Conservation (phyloP, 2,888 invertebrate species). For the Octonoba sinensis region DNA sequence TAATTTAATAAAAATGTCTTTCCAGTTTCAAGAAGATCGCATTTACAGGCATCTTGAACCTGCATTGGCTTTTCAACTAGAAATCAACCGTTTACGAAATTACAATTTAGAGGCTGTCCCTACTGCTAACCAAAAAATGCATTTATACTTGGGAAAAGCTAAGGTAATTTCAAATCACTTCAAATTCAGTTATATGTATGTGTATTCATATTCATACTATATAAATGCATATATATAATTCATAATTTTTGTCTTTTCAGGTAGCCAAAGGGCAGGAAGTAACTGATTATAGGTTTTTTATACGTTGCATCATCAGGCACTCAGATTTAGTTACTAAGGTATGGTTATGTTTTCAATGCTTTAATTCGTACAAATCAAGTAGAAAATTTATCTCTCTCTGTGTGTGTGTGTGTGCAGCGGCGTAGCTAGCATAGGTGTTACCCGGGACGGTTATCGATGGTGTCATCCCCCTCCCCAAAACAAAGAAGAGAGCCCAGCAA, state of each 20-base stretch:
- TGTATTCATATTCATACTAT: too few relatives aligned
- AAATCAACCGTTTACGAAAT: slow-evolving; percentile 90
- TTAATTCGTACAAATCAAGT: background rate
- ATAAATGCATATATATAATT: too few relatives aligned
- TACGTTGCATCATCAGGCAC: slow-evolving; percentile 96
- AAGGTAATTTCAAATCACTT: slow-evolving; percentile 76
- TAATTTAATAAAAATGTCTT: too few relatives aligned
- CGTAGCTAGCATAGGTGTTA: too few relatives aligned
- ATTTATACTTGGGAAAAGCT: slow-evolving; percentile 93
- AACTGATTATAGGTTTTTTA: slow-evolving; percentile 96
- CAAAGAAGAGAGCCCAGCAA: too few relatives aligned
- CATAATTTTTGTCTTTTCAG: slow-evolving; percentile 71
- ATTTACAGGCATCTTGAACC: slow-evolving; percentile 98
- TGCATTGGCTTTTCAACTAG: slow-evolving; percentile 96
- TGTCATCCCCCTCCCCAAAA: too few relatives aligned
- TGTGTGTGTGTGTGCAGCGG: too few relatives aligned
- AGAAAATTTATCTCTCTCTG: too few relatives aligned
- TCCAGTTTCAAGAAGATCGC: slow-evolving; percentile 87
- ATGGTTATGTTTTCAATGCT: slow-evolving; percentile 16
- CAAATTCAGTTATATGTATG: too few relatives aligned
- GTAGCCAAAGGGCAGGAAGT: slow-evolving; percentile 93
- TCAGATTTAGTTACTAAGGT: slow-evolving; percentile 95
- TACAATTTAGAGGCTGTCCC: slow-evolving; percentile 95
- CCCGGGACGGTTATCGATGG: too few relatives aligned
- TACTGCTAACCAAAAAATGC: slow-evolving; percentile 98